These are phyloP conservation scores for Julus scanicus DNA, from an alignment of 2,888 invertebrate genomes.

Conservation along the genomic window DNA sequence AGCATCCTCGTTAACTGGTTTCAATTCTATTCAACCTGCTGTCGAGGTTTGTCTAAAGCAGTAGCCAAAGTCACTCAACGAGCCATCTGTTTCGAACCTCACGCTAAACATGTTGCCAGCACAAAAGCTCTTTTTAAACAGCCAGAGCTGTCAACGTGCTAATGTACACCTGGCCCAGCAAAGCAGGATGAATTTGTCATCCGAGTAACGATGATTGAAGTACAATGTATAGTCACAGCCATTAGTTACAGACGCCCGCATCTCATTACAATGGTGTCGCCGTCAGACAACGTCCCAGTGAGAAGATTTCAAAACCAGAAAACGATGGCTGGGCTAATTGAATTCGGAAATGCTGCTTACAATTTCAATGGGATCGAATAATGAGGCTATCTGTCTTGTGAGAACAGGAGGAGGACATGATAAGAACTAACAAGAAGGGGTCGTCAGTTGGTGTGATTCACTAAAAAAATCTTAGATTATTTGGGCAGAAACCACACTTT, in stretches of 20 bases:
- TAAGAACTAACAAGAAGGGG: not conserved
- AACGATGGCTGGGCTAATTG: not conserved
- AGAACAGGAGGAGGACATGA: not conserved
- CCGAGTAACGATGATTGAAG: not conserved
- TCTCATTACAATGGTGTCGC: not conserved
- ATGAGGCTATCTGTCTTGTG: not conserved
- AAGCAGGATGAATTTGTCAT: not conserved
- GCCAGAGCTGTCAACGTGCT: constrained; percentile 4
- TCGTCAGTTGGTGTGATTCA: not conserved
- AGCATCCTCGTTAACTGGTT: constrained; percentile 6
- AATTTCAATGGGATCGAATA: no score
- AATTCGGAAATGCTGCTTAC: not conserved
- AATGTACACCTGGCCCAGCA: not conserved
- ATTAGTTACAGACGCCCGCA: constrained; percentile 18
- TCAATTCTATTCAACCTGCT: not conserved
- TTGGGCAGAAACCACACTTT: no score
- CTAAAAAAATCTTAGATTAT: not conserved
- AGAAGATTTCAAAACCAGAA: not conserved
- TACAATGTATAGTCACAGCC: not conserved
- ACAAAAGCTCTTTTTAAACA: not conserved
- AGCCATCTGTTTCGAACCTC: not conserved
- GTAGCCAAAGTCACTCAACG: constrained; percentile 7
- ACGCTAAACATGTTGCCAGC: not conserved
- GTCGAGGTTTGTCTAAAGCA: not conserved
- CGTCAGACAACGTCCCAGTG: not conserved